phyloP scores from a whole-genome alignment of 2,797 vertebrate genomes.

The Chiroxiphia lanceolata region DNA sequence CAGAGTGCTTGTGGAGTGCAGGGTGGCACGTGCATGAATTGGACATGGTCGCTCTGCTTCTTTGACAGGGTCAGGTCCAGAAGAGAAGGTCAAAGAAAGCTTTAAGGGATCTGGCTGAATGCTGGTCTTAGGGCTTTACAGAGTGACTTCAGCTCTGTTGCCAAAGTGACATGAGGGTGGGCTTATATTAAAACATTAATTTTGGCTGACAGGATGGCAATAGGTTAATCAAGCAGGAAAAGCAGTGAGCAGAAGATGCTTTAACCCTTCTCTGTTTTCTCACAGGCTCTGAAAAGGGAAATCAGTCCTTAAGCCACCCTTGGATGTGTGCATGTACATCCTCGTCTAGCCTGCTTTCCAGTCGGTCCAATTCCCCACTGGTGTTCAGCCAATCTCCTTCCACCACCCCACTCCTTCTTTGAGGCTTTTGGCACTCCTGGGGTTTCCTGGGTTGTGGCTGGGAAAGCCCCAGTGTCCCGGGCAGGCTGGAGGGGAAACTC shows the following conservation, averaged over 20 bases:
- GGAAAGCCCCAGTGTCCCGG: not conserved
- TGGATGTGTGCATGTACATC: not conserved
- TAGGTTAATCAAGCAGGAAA: slow-evolving; percentile 19
- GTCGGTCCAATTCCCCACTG: not conserved
- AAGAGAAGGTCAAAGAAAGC: not conserved
- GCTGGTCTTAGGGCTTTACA: not conserved
- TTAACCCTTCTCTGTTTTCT: slow-evolving; percentile 3
- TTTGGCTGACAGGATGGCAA: slow-evolving; percentile 3
- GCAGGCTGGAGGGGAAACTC: not conserved
- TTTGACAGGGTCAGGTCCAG: not conserved
- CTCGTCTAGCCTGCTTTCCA: not conserved
- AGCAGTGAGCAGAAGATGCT: not conserved
- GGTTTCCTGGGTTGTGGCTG: not conserved
- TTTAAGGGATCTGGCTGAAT: not conserved
- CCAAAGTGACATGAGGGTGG: not conserved
- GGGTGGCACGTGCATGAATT: rapidly evolving
- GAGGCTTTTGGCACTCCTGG: not conserved
- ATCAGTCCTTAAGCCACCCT: not conserved
- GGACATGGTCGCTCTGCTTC: not conserved
- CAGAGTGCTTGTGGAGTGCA: not conserved
- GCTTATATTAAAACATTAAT: not conserved
- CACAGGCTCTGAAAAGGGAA: not conserved
- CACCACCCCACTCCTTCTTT: not conserved
- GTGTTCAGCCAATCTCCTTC: not conserved
- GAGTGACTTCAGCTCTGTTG: not conserved